Evolutionary conservation across 2,888 invertebrate species (phyloP).

Genomic region (Oligia latruncula): DNA sequence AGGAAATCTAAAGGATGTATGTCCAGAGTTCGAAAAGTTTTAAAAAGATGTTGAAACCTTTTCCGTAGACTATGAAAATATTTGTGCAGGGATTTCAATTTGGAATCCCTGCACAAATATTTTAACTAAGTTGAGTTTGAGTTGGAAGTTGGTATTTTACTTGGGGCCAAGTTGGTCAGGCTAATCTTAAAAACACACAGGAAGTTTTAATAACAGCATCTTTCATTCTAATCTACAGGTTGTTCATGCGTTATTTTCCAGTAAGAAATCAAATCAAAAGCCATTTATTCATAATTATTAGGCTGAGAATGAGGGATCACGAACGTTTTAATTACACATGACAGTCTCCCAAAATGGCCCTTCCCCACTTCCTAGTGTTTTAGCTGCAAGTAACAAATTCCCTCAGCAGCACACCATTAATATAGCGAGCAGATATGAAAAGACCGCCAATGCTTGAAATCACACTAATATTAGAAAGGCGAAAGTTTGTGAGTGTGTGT

Average conservation of each 20-base stretch:
- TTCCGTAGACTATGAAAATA: conserved; percentile 26
- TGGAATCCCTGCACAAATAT: too few species aligned
- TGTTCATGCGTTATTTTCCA: background rate
- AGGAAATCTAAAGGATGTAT: conserved; percentile 35
- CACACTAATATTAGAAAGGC: too few species aligned
- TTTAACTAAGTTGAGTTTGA: too few species aligned
- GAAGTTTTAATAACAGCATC: background rate
- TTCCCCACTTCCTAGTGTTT: background rate
- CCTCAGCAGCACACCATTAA: background rate
- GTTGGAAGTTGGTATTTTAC: conserved; percentile 26
- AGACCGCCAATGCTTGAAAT: background rate
- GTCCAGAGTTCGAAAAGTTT: conserved; percentile 40
- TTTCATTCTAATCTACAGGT: too few species aligned
- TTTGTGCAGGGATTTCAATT: conserved; percentile 20
- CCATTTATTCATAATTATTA: background rate
- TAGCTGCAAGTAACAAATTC: background rate
- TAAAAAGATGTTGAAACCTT: conserved; percentile 26
- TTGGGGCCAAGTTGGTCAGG: background rate
- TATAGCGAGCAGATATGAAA: background rate
- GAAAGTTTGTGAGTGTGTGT: too few species aligned
- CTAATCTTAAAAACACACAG: background rate
- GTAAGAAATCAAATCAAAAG: background rate
- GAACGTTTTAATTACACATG: background rate
- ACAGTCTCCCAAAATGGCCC: background rate
- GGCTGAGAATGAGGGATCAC: background rate